Evolutionary conservation across 2,888 invertebrate genomes (phyloP).

Genomic region (Chouioia cunea): DNA sequence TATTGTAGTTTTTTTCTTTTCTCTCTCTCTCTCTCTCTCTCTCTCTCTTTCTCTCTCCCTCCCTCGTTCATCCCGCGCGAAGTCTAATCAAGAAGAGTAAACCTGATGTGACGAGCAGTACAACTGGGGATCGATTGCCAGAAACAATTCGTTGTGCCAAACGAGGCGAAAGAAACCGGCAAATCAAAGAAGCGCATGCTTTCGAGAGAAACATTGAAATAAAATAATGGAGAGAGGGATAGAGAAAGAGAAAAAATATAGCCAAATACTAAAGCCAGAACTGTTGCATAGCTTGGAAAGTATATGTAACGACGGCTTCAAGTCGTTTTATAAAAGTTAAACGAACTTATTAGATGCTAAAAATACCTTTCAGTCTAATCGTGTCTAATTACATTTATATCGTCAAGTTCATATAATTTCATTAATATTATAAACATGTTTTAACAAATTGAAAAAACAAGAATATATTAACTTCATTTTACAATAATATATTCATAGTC

Average conservation of each 20-base stretch:
- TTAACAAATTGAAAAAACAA: no score
- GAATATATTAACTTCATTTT: no score
- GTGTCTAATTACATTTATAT: no score
- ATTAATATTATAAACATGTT: no score
- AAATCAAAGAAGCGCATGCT: slow-evolving; percentile 21
- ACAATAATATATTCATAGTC: no score
- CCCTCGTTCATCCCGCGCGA: slow-evolving; percentile 44
- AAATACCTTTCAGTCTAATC: no score
- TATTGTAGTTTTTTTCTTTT: slow-evolving; percentile 23
- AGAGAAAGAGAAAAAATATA: slow-evolving; percentile 47
- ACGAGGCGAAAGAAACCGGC: slow-evolving; percentile 38
- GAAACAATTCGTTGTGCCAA: slow-evolving; percentile 40
- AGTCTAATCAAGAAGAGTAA: slow-evolving; percentile 68
- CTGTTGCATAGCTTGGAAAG: neutral
- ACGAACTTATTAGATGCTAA: neutral
- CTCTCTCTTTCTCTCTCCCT: slow-evolving; percentile 26
- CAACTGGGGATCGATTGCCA: slow-evolving; percentile 31
- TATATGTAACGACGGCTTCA: no score
- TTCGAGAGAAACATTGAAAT: neutral
- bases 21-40: slow-evolving; percentile 10
- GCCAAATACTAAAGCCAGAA: slow-evolving; percentile 45
- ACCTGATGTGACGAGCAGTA: slow-evolving; percentile 53
- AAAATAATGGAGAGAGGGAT: slow-evolving; percentile 35
- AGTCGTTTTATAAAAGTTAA: slow-evolving; percentile 50
- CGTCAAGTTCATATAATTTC: no score